These are phyloP conservation scores for Herminia tarsipennalis DNA, from an alignment of 2,888 invertebrate genomes.

Conservation along the genomic window DNA sequence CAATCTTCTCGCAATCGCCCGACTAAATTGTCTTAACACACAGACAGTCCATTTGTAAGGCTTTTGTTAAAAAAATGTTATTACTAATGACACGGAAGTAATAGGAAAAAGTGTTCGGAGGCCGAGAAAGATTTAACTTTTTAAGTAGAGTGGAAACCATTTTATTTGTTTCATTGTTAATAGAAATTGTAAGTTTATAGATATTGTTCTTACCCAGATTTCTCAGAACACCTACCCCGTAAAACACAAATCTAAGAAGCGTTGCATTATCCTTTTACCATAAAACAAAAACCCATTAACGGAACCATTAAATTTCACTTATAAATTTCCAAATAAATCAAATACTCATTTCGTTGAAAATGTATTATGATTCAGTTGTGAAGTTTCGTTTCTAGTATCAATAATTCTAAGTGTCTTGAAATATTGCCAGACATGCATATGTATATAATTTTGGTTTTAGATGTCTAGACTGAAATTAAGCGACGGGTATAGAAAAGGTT, in stretches of 20 bases:
- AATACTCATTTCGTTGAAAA: conserved; percentile 32
- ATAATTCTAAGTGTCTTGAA: conserved; percentile 41
- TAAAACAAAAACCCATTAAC: conserved; percentile 42
- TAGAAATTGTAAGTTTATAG: background rate
- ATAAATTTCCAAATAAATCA: conserved; percentile 42
- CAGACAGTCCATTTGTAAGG: conserved; percentile 69
- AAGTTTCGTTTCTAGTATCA: conserved; percentile 25
- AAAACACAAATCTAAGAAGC: conserved; percentile 6
- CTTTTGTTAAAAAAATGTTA: conserved; percentile 62
- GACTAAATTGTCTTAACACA: conserved; percentile 69
- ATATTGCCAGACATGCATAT: conserved; percentile 34
- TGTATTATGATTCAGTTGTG: conserved; percentile 17
- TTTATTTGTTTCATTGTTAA: conserved; percentile 9
- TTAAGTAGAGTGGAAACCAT: conserved; percentile 17
- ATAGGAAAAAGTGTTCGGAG: conserved; percentile 56
- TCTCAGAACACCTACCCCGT: no score
- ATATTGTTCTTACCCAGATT: no score
- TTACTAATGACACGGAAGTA: conserved; percentile 70
- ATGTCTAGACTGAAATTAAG: conserved; percentile 42
- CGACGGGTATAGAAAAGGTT: conserved; percentile 23
- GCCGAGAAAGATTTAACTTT: conserved; percentile 49
- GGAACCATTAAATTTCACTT: conserved; percentile 46
- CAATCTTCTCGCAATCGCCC: conserved; percentile 63
- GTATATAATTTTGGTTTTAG: conserved; percentile 33
- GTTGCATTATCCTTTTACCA: conserved; percentile 42